Percentiles rank a stretch among this genome's conserved stretches.
Conservation (phyloP, 2,797 vertebrate genomes). For the Falco peregrinus region DNA sequence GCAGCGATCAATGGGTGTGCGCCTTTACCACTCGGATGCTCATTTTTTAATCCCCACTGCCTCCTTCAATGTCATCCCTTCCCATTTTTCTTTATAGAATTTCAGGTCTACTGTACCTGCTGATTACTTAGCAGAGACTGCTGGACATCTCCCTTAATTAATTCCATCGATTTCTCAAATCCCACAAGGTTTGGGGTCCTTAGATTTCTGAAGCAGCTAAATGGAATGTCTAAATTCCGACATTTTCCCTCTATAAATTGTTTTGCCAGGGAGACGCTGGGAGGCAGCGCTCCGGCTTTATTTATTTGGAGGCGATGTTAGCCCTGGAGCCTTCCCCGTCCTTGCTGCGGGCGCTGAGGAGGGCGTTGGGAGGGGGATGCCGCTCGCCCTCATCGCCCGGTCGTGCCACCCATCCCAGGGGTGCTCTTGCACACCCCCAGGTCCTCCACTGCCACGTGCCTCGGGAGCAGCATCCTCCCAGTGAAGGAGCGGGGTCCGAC, state of each 20-base stretch:
- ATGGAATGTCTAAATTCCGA: slow-evolving; percentile 79
- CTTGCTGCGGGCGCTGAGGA: neutral
- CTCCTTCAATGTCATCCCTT: slow-evolving; percentile 74
- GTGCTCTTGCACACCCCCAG: neutral
- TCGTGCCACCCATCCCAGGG: neutral
- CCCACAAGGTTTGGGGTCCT: slow-evolving; percentile 75
- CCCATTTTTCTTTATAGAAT: slow-evolving; percentile 81
- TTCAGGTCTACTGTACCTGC: slow-evolving; percentile 79
- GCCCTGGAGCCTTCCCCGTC: neutral
- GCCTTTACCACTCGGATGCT: slow-evolving; percentile 73
- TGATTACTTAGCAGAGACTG: slow-evolving; percentile 75
- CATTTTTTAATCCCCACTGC: slow-evolving; percentile 77
- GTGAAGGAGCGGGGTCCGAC: neutral
- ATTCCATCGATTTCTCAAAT: slow-evolving; percentile 79
- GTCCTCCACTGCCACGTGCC: neutral
- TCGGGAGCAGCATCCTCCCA: neutral
- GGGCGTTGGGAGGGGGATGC: neutral
- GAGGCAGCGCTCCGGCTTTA: slow-evolving; percentile 57
- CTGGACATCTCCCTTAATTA: slow-evolving; percentile 81
- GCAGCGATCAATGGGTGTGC: slow-evolving; percentile 73
- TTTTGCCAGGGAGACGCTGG: slow-evolving; percentile 67
- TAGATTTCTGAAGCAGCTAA: slow-evolving; percentile 78
- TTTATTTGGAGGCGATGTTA: slow-evolving; percentile 53
- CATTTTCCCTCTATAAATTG: slow-evolving; percentile 76
- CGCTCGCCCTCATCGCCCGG: accelerated